Evolutionary conservation across 2,113 vertebrate species (phyloP), one percentile per base, ranked within the genome.

Genomic region (Hoplias malabaricus): DNA sequence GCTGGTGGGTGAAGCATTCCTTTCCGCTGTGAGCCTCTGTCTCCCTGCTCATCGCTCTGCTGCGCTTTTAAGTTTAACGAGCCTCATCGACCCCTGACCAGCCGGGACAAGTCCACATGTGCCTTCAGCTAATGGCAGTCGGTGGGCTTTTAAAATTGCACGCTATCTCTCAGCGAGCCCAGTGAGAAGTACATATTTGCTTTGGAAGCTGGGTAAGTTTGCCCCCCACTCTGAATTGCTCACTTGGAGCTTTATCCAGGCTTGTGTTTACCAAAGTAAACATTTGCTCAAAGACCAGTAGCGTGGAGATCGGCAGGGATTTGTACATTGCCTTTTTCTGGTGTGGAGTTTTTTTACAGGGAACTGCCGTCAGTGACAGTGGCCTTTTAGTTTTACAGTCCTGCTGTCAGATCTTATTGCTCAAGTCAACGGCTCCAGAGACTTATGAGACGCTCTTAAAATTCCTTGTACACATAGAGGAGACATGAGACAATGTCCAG

Each of bases 31-130:
- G 50, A 82, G 65, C 53, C 57, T 67, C 70, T 8, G 31, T 42
- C 16, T 59, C 38, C 31, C 29, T 69, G 63, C 62, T 66, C 21
- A 13, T 69, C 46, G 12, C 31, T 16, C 25, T 75, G 40, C 38
- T 54, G 29, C 61, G 42, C 78, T 74, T 66, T 38, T 50, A 68
- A 57, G 69, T 69, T 68, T 71, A 80, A 79, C 71, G 69, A 73
- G 46, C 54, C 54, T 27, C 8, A 16, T 43, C 34, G 23, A 67
- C 48, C 61, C 68, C 40, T 78, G 46, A 69, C 70, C 75, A 21
- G 5, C 69, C 25, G 14, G 7, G 42, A 59, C 27, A 25, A 19
- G 53, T 13, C 67, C 53, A 43, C 16, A 38, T 56, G 10, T 6
- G 57, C 42, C 38, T 19, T 23, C n/a, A 50, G 40, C 27, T 29